Conservation (phyloP, 2,888 invertebrate genomes). For the Macroteleia sp. region DNA sequence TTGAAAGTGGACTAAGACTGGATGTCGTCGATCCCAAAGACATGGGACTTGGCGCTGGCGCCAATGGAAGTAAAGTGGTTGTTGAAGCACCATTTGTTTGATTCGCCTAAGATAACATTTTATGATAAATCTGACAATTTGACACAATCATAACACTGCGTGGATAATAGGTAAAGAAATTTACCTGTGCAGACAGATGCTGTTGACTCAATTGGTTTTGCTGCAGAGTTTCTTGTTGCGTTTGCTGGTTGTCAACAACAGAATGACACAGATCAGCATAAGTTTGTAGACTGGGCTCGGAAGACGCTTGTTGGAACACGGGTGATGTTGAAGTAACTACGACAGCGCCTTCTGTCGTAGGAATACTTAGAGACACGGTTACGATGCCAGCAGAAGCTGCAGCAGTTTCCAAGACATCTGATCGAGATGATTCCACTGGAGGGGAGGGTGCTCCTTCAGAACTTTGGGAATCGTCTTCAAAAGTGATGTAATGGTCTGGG, state of each 20-base stretch:
- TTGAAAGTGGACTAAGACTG: slow-evolving; percentile 88
- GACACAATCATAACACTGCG: too few relatives aligned
- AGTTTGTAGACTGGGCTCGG: slow-evolving; percentile 78
- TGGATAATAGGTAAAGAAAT: too few relatives aligned
- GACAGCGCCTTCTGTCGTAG: slow-evolving; percentile 85
- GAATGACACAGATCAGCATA: slow-evolving; percentile 87
- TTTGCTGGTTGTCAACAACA: slow-evolving; percentile 81
- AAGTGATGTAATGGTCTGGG: slow-evolving; percentile 93
- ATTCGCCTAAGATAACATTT: slow-evolving; percentile 71
- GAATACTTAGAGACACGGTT: slow-evolving; percentile 87
- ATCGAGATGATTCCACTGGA: slow-evolving; percentile 82
- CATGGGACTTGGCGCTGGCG: slow-evolving; percentile 85
- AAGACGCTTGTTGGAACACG: slow-evolving; percentile 81
- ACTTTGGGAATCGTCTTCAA: slow-evolving; percentile 95
- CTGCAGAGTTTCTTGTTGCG: slow-evolving; percentile 69
- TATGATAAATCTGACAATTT: too few relatives aligned
- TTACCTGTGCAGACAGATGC: slow-evolving; percentile 79
- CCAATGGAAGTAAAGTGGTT: slow-evolving; percentile 85
- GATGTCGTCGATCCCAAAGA: slow-evolving; percentile 87
- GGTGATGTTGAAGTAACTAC: slow-evolving; percentile 85
- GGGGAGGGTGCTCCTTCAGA: slow-evolving; percentile 87
- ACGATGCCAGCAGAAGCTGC: slow-evolving; percentile 89
- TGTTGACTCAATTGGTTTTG: slow-evolving; percentile 70
- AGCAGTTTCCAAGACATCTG: slow-evolving; percentile 85
- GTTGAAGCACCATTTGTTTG: slow-evolving; percentile 77